phyloP scores from a whole-genome alignment of 2,797 vertebrate species.

The Falco naumanni region DNA sequence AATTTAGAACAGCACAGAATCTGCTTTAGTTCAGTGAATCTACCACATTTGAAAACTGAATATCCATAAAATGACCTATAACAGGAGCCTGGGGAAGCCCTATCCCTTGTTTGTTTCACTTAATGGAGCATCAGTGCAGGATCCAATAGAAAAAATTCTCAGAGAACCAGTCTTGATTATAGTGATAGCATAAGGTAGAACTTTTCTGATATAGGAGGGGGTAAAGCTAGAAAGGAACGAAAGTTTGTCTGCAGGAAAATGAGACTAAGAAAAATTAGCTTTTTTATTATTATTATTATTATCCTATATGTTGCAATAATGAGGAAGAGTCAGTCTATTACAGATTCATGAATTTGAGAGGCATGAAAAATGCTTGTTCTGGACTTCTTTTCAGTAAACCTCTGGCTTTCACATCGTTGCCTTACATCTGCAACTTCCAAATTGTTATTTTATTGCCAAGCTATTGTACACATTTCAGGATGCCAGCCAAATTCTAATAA shows the following conservation, averaged over 20 bases:
- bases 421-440: constrained; percentile 75
- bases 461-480: constrained; percentile 78
- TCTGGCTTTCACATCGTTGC: constrained; percentile 65
- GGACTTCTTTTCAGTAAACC: constrained; percentile 65
- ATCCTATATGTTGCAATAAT: neutral
- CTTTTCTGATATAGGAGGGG: neutral
- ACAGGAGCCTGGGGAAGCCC: neutral
- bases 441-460: constrained; percentile 70
- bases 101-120: neutral
- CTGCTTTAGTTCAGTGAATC: neutral
- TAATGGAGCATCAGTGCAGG: neutral
- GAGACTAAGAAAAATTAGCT: neutral
- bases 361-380: constrained; percentile 55
- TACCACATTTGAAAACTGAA: neutral
- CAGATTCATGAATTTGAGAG: neutral
- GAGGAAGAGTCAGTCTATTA: neutral
- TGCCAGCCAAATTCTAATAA: constrained; percentile 76
- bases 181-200: neutral
- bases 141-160: neutral
- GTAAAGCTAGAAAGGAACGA: neutral
- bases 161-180: neutral
- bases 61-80: neutral
- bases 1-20: neutral
- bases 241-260: neutral
- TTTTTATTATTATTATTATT: neutral